These are phyloP conservation scores for Metalampra italica DNA, from an alignment of 2,888 invertebrate genomes.

Conservation along the genomic window DNA sequence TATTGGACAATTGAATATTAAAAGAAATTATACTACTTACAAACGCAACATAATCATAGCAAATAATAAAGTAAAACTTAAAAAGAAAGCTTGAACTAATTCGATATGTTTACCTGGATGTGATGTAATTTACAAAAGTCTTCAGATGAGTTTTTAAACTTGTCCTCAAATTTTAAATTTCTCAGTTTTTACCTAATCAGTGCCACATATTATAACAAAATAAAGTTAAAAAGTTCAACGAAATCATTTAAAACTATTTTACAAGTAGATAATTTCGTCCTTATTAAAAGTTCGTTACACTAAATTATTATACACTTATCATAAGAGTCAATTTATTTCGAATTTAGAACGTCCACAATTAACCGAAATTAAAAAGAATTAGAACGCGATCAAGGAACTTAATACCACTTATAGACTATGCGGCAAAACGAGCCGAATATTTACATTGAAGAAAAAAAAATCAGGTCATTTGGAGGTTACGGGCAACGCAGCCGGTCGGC, in stretches of 20 bases:
- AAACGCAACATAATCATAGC: conserved; percentile 2
- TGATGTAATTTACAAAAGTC: conserved; percentile 23
- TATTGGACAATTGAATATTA: no score
- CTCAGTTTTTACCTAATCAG: conserved; percentile 28
- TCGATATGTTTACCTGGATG: conserved; percentile 25
- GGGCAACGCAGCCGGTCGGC: conserved; percentile 76
- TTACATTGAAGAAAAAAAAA: conserved; percentile 78
- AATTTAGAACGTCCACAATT: conserved; percentile 44
- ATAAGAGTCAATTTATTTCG: conserved; percentile 39
- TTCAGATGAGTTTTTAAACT: conserved; percentile 22
- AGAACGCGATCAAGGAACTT: conserved; percentile 67
- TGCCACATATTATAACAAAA: conserved; percentile 44
- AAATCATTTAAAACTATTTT: conserved; percentile 34
- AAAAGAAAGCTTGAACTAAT: conserved; percentile 8
- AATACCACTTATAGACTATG: conserved; percentile 76
- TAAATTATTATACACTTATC: conserved; percentile 38
- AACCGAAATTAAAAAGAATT: conserved; percentile 36
- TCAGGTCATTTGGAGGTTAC: conserved; percentile 77
- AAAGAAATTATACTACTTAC: background rate
- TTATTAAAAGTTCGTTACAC: conserved; percentile 43
- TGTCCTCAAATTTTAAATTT: no score
- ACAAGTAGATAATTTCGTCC: conserved; percentile 37
- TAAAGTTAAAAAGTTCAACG: conserved; percentile 33
- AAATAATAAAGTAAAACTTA: conserved; percentile 8
- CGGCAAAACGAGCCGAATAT: conserved; percentile 75